Evolutionary conservation across 2,888 invertebrate species (phyloP), one percentile per base, ranked within the genome.

Genomic region (Diloba caeruleocephala): DNA sequence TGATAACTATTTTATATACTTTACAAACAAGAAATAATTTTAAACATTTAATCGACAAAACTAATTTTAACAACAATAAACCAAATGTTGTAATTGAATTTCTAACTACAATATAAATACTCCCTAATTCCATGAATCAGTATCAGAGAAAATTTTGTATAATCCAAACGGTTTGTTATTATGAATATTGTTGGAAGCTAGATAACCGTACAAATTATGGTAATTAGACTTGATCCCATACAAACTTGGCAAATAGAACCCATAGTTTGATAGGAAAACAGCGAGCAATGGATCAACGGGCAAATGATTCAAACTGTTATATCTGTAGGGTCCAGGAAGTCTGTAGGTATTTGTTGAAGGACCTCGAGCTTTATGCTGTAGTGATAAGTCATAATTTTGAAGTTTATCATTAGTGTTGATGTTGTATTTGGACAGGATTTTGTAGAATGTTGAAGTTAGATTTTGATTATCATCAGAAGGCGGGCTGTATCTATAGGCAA

Each of bases 81-180:
- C 17, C 10, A 17, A 43, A 33, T 26, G 21, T n/a, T 7, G 21
- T 31, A 38, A 12, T 32, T 26, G 6, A 8, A 39, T 36, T 31
- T 10, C 6, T 10, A 62, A 53, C 4, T 38, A 42, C 36, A 59
- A 53, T 23, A 51, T 43, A 56, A 52, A 72, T 37, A 73, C 61
- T 1, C 63, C 7, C 36, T 72, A 74, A 61, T 71, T 70, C 58
- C 49, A 82, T 13, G 88, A 85, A 79, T 91, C 86, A n/a, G 85
- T 87, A 62, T 92, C 92, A 5, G 90, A 88, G 71, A 81, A 89
- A 44, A 90, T 59, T 78, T 95, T 96, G 75, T 96, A 96, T 23
- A 92, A 84, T 31, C 95, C 95, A 74, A 95, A 95, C 0, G 96
- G 95, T 77, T 93, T 91, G 75, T 95, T 95, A 72, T 95, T 95